These are phyloP conservation scores for Crioceris asparagi DNA, from an alignment of 2,888 invertebrate genomes.

Conservation along the genomic window DNA sequence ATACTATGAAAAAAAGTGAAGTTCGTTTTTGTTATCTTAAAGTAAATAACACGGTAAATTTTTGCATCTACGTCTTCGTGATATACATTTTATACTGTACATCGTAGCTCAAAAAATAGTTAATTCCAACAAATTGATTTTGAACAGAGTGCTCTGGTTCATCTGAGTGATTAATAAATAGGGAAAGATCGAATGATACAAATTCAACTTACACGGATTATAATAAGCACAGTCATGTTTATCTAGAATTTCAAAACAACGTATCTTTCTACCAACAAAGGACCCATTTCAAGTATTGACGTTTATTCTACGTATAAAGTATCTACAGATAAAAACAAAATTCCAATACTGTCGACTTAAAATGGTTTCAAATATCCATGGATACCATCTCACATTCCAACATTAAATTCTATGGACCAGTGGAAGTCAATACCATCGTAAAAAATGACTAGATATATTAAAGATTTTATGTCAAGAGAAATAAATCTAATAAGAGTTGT, in stretches of 20 bases:
- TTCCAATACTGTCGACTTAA: no score
- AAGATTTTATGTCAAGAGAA: no score
- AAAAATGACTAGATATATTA: no score
- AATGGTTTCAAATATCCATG: no score
- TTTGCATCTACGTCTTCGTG: conserved; percentile 2
- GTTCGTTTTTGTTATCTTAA: conserved; percentile 1
- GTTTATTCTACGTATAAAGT: no score
- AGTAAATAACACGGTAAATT: conserved; percentile 4
- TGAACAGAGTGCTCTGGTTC: not conserved
- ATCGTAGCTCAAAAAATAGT: not conserved
- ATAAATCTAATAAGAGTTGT: no score
- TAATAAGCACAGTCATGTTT: conserved; percentile 1
- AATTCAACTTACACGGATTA: conserved; percentile 3
- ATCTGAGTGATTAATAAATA: not conserved
- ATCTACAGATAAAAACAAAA: no score
- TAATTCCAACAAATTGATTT: not conserved
- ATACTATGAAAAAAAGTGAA: not conserved
- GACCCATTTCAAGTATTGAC: no score
- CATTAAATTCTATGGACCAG: no score
- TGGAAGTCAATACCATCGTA: no score
- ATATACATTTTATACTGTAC: conserved; percentile 2
- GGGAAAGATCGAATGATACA: not conserved
- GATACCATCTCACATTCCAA: no score
- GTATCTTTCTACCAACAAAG: no score
- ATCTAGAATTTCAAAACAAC: not conserved